Evolutionary conservation across 2,797 vertebrate genomes (phyloP).

Genomic region (Apodemus agrarius): DNA sequence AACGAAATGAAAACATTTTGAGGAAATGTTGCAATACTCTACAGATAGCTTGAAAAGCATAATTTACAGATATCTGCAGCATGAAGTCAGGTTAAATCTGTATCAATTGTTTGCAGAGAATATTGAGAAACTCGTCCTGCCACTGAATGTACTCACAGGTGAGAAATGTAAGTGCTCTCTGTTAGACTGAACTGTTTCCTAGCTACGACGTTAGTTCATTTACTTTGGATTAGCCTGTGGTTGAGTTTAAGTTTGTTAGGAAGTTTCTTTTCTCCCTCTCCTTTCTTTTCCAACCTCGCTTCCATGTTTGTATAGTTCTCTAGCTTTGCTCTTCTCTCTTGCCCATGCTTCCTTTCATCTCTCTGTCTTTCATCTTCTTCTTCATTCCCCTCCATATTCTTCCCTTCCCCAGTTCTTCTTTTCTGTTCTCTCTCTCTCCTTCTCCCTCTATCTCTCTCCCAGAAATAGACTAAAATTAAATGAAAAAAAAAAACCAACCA

Average conservation of each 20-base stretch:
- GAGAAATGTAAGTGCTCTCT: slow-evolving; percentile 23
- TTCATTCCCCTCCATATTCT: not conserved
- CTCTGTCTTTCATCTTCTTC: not conserved
- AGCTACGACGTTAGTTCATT: not conserved
- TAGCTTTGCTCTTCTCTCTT: not conserved
- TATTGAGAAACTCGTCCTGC: not conserved
- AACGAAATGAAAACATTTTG: slow-evolving; percentile 72
- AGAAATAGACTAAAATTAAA: not conserved
- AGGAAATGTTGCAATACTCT: not conserved
- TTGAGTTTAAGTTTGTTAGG: slow-evolving; percentile 27
- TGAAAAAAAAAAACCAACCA: not conserved
- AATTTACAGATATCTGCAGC: slow-evolving; percentile 6
- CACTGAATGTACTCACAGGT: slow-evolving; percentile 15
- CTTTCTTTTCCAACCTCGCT: not conserved
- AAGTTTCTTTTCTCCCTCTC: not conserved
- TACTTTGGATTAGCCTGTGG: slow-evolving; percentile 45
- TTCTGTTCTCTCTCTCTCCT: not conserved
- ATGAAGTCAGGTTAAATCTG: not conserved
- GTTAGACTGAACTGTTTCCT: not conserved
- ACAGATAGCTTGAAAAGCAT: not conserved
- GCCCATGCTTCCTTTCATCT: not conserved
- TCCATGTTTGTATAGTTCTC: not conserved
- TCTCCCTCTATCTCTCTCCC: too few relatives aligned
- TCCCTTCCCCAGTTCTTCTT: not conserved
- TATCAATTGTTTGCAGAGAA: slow-evolving; percentile 22